Percentiles rank a stretch among this genome's conserved stretches.
These are phyloP conservation scores for Rhinolophus sinicus DNA, from an alignment of 2,113 vertebrate species.

Conservation along the genomic window DNA sequence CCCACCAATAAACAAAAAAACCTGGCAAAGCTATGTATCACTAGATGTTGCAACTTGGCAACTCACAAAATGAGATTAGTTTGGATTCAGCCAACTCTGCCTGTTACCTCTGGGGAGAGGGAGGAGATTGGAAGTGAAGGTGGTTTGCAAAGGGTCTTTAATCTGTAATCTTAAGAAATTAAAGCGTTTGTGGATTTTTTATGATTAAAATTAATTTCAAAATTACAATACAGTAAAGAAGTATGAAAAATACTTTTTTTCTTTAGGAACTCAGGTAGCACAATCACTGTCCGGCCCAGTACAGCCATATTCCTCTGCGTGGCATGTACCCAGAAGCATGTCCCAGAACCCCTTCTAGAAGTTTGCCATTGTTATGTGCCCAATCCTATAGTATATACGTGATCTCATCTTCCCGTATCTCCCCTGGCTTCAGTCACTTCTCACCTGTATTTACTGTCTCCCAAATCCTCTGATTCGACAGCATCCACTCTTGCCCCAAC, in stretches of 20 bases:
- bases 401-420: neutral
- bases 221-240: neutral
- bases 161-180: neutral
- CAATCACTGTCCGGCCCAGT: neutral
- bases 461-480: neutral
- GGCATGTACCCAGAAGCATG: neutral
- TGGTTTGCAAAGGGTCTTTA: neutral
- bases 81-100: neutral
- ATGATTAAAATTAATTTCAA: slow-evolving; percentile 52
- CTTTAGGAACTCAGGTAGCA: slow-evolving; percentile 14
- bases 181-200: neutral
- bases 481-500: neutral
- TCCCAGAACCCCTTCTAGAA: neutral
- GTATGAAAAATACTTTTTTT: neutral
- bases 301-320: neutral
- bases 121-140: neutral
- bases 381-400: neutral
- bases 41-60: neutral
- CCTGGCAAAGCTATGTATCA: neutral
- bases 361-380: neutral
- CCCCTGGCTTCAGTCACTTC: neutral
- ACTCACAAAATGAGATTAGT: neutral
- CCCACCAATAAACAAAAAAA: slow-evolving; percentile 11
- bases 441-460: neutral
- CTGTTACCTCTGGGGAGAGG: neutral